Evolutionary conservation across 2,113 vertebrate species (phyloP).

Genomic region (Semnopithecus entellus): DNA sequence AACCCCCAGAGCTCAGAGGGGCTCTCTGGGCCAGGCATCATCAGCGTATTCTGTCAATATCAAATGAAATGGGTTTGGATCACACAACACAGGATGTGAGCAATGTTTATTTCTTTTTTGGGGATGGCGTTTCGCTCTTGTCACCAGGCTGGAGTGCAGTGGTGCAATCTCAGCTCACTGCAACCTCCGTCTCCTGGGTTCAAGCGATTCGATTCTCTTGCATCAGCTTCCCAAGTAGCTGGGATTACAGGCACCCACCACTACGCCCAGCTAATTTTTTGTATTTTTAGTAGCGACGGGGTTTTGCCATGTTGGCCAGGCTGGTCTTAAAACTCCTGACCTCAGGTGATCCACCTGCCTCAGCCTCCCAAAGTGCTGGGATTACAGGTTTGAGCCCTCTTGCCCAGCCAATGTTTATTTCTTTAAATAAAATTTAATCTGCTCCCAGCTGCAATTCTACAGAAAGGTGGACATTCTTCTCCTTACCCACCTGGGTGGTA

Average conservation of each 20-base stretch:
- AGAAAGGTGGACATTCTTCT: neutral
- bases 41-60: neutral
- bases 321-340: neutral
- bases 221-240: neutral
- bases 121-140: neutral
- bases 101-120: neutral
- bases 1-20: neutral
- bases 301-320: neutral
- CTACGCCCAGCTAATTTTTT: too few relatives aligned
- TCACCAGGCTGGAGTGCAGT: neutral
- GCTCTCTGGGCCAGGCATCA: neutral
- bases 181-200: neutral
- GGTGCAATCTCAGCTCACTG: neutral
- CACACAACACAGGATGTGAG: neutral
- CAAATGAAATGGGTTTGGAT: neutral
- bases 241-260: too few relatives aligned
- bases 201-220: neutral
- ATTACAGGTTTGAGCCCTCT: neutral
- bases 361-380: neutral
- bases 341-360: neutral
- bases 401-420: neutral
- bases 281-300: too few relatives aligned
- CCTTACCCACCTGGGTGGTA: neutral
- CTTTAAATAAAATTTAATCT: constrained; percentile 14
- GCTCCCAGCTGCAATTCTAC: neutral